A percentile compares a stretch with the other conserved stretches of the same genome.
Evolutionary conservation across 2,888 invertebrate species (phyloP).

Genomic region (Pollenia labialis): DNA sequence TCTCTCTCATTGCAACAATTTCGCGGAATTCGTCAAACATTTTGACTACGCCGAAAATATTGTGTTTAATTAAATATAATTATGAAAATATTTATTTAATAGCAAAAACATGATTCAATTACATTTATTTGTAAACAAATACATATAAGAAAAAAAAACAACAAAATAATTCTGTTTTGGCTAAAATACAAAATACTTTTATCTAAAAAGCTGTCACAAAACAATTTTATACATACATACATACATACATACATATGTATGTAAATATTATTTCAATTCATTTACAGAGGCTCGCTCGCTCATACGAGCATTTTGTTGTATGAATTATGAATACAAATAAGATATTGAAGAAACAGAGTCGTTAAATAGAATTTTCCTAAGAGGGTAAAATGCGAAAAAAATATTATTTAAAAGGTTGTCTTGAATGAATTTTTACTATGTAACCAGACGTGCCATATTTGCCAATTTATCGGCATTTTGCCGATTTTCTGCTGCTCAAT

Average conservation of each 20-base stretch:
- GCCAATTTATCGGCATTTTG: too few relatives aligned
- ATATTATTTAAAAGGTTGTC: too few relatives aligned
- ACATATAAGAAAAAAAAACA: not conserved
- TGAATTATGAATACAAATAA: constrained; percentile 27
- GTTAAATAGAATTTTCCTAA: not conserved
- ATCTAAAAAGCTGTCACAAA: not conserved
- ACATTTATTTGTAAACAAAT: constrained; percentile 10
- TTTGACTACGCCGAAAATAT: not conserved
- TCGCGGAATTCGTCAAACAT: not conserved
- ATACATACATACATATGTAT: too few relatives aligned
- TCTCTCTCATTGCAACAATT: too few relatives aligned
- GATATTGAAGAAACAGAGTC: not conserved
- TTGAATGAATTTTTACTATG: too few relatives aligned
- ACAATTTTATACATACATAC: not conserved
- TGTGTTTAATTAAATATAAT: constrained; percentile 6
- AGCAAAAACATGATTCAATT: constrained; percentile 10
- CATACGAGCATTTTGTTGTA: constrained; percentile 15
- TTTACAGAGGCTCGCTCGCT: constrained; percentile 29
- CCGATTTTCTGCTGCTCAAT: too few relatives aligned
- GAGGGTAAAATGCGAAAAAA: not conserved
- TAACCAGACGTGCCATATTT: too few relatives aligned
- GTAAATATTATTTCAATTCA: constrained; percentile 23
- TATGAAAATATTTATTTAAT: constrained; percentile 12
- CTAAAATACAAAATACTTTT: constrained; percentile 11
- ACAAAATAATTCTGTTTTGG: constrained; percentile 20